These are phyloP conservation scores for Axis porcinus DNA, from an alignment of 2,113 vertebrate species.

Conservation along the genomic window DNA sequence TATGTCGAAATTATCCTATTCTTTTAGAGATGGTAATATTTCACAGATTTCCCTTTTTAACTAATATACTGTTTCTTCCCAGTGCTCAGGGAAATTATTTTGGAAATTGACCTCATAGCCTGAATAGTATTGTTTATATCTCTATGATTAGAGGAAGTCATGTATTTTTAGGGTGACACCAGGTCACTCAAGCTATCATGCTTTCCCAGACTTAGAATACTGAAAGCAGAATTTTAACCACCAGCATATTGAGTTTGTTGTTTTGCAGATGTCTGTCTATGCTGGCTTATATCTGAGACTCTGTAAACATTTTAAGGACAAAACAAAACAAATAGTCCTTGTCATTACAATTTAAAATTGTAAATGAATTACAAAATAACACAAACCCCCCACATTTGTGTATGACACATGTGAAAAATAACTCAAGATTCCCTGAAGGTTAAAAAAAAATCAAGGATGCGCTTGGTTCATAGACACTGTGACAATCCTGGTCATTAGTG, in stretches of 20 bases:
- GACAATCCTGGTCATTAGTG: neutral
- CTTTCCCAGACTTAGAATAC: neutral
- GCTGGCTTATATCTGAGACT: neutral
- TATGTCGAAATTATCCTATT: neutral
- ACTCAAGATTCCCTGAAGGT: neutral
- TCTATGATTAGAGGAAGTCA: neutral
- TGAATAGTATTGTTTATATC: neutral
- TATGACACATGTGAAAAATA: neutral
- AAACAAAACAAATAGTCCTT: slow-evolving; percentile 29
- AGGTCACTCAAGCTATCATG: neutral
- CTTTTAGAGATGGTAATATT: neutral
- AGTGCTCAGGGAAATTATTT: neutral
- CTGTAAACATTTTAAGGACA: slow-evolving; percentile 9
- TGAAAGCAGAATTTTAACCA: neutral
- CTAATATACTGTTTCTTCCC: neutral
- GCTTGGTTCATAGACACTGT: neutral
- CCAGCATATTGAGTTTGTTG: neutral
- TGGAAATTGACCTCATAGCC: neutral
- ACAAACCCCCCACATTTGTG: neutral
- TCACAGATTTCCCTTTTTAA: neutral
- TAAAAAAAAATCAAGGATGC: neutral
- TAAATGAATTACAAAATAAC: neutral
- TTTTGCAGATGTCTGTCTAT: neutral
- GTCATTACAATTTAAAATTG: slow-evolving; percentile 15
- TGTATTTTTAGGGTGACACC: neutral